Evolutionary conservation across 2,888 invertebrate species (phyloP).

Genomic region (Chrysolina haemoptera): DNA sequence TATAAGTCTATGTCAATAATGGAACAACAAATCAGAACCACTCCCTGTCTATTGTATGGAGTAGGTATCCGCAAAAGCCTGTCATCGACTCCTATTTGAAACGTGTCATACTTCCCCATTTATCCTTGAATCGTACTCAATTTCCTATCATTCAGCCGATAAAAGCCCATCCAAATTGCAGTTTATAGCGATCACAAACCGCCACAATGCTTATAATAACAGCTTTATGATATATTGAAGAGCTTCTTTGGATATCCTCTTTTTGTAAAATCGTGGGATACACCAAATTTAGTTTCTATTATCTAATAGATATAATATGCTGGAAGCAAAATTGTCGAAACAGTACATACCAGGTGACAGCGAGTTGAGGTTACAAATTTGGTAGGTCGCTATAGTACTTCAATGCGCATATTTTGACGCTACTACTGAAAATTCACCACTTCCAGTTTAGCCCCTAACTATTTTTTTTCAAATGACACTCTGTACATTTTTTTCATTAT

Average conservation of each 20-base stretch:
- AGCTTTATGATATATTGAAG: slow-evolving; percentile 38
- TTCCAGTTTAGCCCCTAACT: too few species aligned
- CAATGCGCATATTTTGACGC: too few species aligned
- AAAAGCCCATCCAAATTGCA: slow-evolving; percentile 47
- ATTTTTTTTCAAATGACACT: too few species aligned
- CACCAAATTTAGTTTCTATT: too few species aligned
- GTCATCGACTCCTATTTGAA: not conserved
- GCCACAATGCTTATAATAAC: slow-evolving; percentile 39
- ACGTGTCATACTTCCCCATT: slow-evolving; percentile 42
- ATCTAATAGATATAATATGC: too few species aligned
- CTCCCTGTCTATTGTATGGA: not conserved
- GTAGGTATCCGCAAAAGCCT: not conserved
- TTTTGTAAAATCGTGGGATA: not conserved
- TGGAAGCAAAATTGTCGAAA: too few species aligned
- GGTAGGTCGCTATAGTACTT: too few species aligned
- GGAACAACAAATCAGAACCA: not conserved
- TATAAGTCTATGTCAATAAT: not conserved
- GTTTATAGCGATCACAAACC: slow-evolving; percentile 39
- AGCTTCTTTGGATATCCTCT: not conserved
- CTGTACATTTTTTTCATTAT: too few species aligned
- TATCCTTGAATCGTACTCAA: slow-evolving; percentile 44
- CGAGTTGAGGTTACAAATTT: too few species aligned
- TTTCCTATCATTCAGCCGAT: slow-evolving; percentile 49
- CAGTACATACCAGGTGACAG: too few species aligned
- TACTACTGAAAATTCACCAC: too few species aligned